Conservation (phyloP, 2,888 invertebrate species). For the Conistra vaccinii region DNA sequence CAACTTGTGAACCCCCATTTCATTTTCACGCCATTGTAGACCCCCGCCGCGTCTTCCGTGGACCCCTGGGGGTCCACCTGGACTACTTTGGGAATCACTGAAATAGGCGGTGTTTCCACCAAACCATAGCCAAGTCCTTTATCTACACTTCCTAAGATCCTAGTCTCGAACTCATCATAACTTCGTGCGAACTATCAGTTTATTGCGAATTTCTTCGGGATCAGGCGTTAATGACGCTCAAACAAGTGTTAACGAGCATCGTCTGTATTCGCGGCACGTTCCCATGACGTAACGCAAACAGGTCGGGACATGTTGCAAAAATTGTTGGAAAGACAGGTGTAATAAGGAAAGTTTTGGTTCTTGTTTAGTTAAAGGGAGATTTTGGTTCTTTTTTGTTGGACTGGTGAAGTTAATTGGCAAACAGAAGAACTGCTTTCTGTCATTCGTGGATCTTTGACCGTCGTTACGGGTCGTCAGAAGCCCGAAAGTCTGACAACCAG, state of each 20-base stretch:
- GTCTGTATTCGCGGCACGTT: slow-evolving; percentile 68
- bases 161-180: slow-evolving; percentile 51
- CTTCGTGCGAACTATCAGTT: slow-evolving; percentile 50
- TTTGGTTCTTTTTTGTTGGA: neutral
- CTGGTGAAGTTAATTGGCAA: neutral
- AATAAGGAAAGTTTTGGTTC: slow-evolving; percentile 34
- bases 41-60: no score
- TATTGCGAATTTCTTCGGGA: slow-evolving; percentile 52
- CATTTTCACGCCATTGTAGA: no score
- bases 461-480: no score
- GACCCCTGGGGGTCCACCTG: no score
- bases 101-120: neutral
- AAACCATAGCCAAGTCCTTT: neutral
- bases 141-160: neutral
- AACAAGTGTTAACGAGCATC: slow-evolving; percentile 69
- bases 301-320: slow-evolving; percentile 51
- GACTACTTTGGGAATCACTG: no score
- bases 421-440: neutral
- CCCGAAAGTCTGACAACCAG: no score
- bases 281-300: slow-evolving; percentile 50
- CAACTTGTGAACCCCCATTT: no score
- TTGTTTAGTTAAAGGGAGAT: neutral
- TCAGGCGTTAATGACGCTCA: slow-evolving; percentile 67
- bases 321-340: slow-evolving; percentile 46
- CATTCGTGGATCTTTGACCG: no score